Conservation (phyloP, 2,797 vertebrate species). For the Vireo griseus region DNA sequence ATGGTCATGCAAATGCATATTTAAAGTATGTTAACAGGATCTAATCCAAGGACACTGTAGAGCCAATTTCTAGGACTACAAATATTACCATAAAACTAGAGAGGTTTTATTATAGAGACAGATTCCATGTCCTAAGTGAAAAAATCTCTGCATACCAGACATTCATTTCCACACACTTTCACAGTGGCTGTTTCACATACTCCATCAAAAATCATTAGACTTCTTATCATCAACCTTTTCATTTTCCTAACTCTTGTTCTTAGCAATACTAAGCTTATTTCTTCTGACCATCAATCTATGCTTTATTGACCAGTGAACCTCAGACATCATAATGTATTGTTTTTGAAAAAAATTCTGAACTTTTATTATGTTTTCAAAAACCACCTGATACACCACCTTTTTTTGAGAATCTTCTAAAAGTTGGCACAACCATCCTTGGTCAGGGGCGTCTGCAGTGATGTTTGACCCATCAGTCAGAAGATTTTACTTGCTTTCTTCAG, state of each 20-base stretch:
- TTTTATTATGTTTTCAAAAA: neutral
- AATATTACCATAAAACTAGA: neutral
- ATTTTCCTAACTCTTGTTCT: neutral
- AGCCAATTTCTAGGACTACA: neutral
- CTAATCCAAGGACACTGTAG: neutral
- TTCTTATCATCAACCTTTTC: neutral
- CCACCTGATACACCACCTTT: neutral
- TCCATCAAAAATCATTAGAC: neutral
- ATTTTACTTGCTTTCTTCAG: neutral
- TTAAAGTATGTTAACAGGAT: neutral
- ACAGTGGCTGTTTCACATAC: accelerated
- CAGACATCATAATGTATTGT: neutral
- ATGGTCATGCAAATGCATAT: neutral
- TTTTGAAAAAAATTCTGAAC: neutral
- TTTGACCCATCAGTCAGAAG: neutral
- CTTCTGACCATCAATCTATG: neutral
- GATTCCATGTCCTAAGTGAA: neutral
- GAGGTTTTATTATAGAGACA: neutral
- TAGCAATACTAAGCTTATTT: neutral
- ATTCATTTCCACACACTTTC: neutral
- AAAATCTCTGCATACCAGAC: neutral
- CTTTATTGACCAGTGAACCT: neutral
- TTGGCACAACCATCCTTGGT: neutral
- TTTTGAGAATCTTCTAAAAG: neutral
- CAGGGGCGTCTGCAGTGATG: neutral